These are phyloP conservation scores for Pocillopora meandrina DNA, from an alignment of 92 coral and sea anemone genomes.

Conservation along the genomic window DNA sequence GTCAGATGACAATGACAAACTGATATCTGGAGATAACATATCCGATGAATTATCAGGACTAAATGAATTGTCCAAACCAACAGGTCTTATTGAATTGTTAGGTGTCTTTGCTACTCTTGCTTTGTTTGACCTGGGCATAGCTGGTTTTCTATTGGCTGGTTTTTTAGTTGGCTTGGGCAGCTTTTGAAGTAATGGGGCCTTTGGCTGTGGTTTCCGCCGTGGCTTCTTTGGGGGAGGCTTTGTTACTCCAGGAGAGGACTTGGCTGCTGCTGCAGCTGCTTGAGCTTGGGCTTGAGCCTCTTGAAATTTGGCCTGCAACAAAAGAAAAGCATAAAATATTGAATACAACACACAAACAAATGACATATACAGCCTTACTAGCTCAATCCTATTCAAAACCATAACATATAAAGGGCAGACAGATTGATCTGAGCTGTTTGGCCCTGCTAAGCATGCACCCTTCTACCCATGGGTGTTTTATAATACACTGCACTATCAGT, in stretches of 20 bases:
- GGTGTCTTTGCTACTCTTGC: constrained; percentile 58
- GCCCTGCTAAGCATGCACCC: too few relatives aligned
- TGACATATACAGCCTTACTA: too few relatives aligned
- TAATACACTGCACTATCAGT: too few relatives aligned
- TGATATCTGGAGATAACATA: constrained; percentile 67
- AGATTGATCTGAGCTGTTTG: too few relatives aligned
- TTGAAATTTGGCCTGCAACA: constrained; percentile 65
- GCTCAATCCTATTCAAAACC: too few relatives aligned
- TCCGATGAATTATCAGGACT: constrained; percentile 73
- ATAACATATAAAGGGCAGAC: too few relatives aligned
- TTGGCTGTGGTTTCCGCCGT: constrained; percentile 87
- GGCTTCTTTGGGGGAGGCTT: constrained; percentile 90
- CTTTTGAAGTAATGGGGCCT: constrained; percentile 60
- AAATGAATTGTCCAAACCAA: constrained; percentile 65
- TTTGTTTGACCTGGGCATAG: constrained; percentile 62
- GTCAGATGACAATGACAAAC: constrained; percentile 71
- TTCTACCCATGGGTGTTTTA: too few relatives aligned
- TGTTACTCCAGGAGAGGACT: constrained; percentile 48
- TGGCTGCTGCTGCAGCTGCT: constrained; percentile 76
- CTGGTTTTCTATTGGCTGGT: constrained; percentile 65
- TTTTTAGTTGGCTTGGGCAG: constrained; percentile 65
- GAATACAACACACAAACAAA: neutral
- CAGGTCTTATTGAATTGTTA: constrained; percentile 44
- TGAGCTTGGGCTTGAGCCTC: constrained; percentile 72
- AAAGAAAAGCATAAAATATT: neutral